A percentile compares a stretch with the other conserved stretches of the same genome.
phyloP scores from a whole-genome alignment of 2,797 vertebrate genomes.

The Lepus townsendii region DNA sequence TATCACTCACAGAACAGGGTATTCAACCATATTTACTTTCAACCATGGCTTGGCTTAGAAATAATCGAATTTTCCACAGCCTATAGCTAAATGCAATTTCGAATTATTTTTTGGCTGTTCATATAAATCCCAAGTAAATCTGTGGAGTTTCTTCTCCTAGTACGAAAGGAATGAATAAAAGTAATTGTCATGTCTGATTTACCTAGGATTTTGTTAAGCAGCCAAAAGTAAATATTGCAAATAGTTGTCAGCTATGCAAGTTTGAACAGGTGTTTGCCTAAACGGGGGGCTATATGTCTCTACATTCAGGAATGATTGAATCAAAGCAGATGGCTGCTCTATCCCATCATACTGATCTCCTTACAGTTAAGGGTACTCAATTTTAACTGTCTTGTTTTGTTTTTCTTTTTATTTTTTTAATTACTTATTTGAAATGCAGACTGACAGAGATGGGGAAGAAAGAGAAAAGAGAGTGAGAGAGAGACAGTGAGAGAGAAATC shows the following conservation, averaged over 20 bases:
- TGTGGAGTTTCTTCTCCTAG: conserved; percentile 70
- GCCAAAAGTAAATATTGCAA: conserved; percentile 84
- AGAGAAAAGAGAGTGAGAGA: too few species aligned
- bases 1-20: background rate
- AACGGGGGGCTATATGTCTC: conserved; percentile 72
- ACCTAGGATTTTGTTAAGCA: conserved; percentile 81
- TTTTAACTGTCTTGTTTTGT: background rate
- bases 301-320: conserved; percentile 73
- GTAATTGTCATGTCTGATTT: conserved; percentile 71
- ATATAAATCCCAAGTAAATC: conserved; percentile 31
- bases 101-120: conserved; percentile 69
- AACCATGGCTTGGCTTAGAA: conserved; percentile 36
- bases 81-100: conserved; percentile 59
- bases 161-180: conserved; percentile 63
- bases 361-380: background rate
- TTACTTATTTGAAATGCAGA: too few species aligned
- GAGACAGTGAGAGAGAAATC: too few species aligned
- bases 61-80: conserved; percentile 55
- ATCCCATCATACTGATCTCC: background rate
- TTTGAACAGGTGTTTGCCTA: conserved; percentile 90
- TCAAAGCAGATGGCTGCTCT: conserved; percentile 78
- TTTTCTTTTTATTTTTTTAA: too few species aligned
- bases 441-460: too few species aligned
- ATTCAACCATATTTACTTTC: conserved; percentile 56
- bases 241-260: conserved; percentile 80